These are phyloP conservation scores for Streptopelia turtur DNA, from an alignment of 2,797 vertebrate genomes.

Conservation along the genomic window DNA sequence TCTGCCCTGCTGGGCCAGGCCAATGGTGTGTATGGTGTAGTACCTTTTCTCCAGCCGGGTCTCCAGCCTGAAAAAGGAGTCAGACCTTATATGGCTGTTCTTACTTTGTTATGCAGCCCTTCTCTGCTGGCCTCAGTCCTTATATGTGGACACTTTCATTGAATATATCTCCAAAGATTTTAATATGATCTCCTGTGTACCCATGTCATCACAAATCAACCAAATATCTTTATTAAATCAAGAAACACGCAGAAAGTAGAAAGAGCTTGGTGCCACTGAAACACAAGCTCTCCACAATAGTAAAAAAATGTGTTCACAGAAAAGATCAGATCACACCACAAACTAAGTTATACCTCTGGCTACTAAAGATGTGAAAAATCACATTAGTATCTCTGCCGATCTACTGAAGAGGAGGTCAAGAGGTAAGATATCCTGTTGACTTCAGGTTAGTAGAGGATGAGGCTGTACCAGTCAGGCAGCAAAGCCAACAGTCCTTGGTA, in stretches of 20 bases:
- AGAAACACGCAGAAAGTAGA: neutral
- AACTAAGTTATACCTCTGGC: neutral
- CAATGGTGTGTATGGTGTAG: neutral
- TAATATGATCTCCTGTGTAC: neutral
- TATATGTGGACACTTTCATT: neutral
- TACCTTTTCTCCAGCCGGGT: neutral
- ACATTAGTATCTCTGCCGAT: neutral
- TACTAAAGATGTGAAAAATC: neutral
- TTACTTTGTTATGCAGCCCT: neutral
- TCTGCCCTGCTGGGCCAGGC: neutral
- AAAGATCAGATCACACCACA: neutral
- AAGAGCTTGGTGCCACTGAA: neutral
- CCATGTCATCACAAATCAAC: neutral
- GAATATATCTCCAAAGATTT: neutral
- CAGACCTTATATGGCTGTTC: neutral
- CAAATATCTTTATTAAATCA: neutral
- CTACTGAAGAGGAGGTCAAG: neutral
- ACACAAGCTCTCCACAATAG: neutral
- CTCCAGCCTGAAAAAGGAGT: neutral
- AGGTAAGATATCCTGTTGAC: rapidly evolving
- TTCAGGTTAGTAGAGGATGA: neutral
- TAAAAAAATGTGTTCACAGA: neutral
- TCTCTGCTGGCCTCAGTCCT: neutral
- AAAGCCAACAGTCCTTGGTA: neutral
- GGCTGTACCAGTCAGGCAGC: neutral